Conservation (phyloP, 2,113 vertebrate species). For the Corvus hawaiiensis region DNA sequence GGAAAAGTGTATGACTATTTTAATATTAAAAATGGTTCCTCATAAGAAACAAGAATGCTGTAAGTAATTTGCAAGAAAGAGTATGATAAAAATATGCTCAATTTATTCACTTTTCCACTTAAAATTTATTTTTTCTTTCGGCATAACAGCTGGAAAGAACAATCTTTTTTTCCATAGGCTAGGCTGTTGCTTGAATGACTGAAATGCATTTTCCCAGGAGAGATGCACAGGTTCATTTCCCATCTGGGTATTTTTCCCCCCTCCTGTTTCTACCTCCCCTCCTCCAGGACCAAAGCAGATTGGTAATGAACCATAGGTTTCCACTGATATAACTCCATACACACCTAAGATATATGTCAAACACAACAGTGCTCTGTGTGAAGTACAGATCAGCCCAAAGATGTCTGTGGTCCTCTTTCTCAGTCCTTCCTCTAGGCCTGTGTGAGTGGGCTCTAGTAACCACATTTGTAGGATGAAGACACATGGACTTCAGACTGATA, state of each 20-base stretch:
- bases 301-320: background rate
- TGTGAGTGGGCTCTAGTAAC: background rate
- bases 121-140: background rate
- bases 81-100: constrained; percentile 2
- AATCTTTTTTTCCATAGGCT: background rate
- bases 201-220: constrained; percentile 27
- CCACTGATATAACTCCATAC: background rate
- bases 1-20: background rate
- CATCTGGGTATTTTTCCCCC: background rate
- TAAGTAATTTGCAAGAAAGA: constrained; percentile 1
- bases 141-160: constrained; percentile 28
- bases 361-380: background rate
- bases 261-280: background rate
- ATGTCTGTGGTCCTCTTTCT: background rate
- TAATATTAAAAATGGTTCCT: constrained; percentile 15
- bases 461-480: background rate
- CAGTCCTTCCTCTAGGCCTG: background rate
- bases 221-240: constrained; percentile 28
- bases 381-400: background rate
- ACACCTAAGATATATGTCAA: background rate
- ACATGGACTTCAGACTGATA: background rate
- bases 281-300: background rate
- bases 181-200: background rate
- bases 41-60: background rate
- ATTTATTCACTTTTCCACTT: background rate